Conservation (phyloP, 2,113 vertebrate genomes). For the Paracanthobrama guichenoti region DNA sequence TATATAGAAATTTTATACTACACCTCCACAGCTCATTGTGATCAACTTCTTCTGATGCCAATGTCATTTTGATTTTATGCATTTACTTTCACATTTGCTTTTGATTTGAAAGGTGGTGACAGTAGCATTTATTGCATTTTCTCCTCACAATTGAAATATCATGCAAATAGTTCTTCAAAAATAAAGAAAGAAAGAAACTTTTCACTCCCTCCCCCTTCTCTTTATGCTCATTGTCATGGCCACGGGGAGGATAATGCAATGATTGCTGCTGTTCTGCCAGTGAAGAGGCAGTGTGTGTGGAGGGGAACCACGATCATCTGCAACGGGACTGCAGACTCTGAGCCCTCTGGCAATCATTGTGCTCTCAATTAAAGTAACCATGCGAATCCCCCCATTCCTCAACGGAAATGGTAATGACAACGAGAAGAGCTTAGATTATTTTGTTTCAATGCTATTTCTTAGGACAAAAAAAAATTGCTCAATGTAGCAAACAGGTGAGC, state of each 20-base stretch:
- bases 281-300: constrained; percentile 33
- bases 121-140: constrained; percentile 5
- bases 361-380: constrained; percentile 64
- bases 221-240: constrained; percentile 31
- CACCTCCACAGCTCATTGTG: background rate
- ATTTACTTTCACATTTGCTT: constrained; percentile 14
- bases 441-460: constrained; percentile 44
- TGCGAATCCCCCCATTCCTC: constrained; percentile 39
- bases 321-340: constrained; percentile 47
- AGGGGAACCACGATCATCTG: constrained; percentile 49
- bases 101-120: background rate
- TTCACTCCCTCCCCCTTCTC: background rate
- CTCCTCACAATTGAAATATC: background rate
- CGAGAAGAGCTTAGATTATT: constrained; percentile 64
- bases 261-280: constrained; percentile 47
- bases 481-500: constrained; percentile 41
- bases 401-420: constrained; percentile 57
- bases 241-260: constrained; percentile 39
- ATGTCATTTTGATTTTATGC: background rate
- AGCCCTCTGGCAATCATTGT: constrained; percentile 59
- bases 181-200: background rate
- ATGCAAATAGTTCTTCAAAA: constrained; percentile 20
- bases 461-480: constrained; percentile 37
- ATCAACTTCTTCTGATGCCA: background rate
- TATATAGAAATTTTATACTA: background rate